Evolutionary conservation across 2,113 vertebrate species (phyloP).

Genomic region (Lampris incognitus): DNA sequence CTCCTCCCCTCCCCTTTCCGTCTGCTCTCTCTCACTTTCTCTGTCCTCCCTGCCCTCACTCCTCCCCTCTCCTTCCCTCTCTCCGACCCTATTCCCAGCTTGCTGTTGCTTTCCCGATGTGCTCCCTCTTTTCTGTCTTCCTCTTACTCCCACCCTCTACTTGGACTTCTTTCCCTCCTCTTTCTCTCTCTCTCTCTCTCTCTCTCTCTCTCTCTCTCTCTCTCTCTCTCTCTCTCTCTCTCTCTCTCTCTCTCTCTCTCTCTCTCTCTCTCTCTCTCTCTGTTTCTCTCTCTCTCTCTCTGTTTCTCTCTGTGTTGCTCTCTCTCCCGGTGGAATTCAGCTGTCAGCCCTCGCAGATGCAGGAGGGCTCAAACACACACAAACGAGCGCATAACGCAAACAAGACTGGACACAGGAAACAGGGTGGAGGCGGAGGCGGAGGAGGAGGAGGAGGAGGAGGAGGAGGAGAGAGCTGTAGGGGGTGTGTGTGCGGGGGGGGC

Average conservation of each 20-base stretch:
- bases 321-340: conserved; percentile 78
- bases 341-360: conserved; percentile 77
- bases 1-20: conserved; percentile 33
- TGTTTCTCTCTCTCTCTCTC: conserved; percentile 6
- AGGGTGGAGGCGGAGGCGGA: conserved; percentile 61
- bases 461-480: background rate
- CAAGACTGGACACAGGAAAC: conserved; percentile 79
- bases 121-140: conserved; percentile 28
- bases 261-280: conserved; percentile 40
- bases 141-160: background rate
- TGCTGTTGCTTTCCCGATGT: conserved; percentile 4
- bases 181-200: conserved; percentile 37
- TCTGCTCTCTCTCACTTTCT: conserved; percentile 50
- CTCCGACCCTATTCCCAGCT: conserved; percentile 7
- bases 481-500: conserved; percentile 16
- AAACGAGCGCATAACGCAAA: conserved; percentile 76
- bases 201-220: conserved; percentile 59
- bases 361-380: conserved; percentile 65
- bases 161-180: conserved; percentile 46
- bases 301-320: conserved; percentile 34
- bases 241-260: conserved; percentile 57
- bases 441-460: conserved; percentile 44
- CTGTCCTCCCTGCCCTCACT: conserved; percentile 36
- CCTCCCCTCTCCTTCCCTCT: conserved; percentile 1
- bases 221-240: conserved; percentile 27